Percentiles rank a stretch among this genome's conserved stretches.
phyloP scores from a whole-genome alignment of 2,113 vertebrate genomes.

The Suncus etruscus region DNA sequence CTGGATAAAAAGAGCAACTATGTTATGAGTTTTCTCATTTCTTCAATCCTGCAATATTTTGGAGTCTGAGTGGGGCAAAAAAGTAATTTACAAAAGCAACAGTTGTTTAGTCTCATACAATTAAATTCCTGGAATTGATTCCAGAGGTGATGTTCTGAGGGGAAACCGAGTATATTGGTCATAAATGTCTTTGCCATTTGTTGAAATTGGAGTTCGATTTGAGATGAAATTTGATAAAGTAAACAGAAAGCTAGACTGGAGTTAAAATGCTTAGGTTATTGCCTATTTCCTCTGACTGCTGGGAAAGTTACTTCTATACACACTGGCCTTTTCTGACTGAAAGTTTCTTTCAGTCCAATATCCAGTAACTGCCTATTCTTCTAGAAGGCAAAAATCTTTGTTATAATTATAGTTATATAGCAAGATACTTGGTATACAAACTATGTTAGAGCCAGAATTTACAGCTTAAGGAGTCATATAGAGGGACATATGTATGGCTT shows the following conservation, averaged over 20 bases:
- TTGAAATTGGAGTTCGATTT: slow-evolving; percentile 77
- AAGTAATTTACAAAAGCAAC: slow-evolving; percentile 70
- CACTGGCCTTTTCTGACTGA: neutral
- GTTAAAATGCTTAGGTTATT: slow-evolving; percentile 33
- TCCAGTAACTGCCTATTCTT: neutral
- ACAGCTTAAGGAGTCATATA: neutral
- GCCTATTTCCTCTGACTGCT: neutral
- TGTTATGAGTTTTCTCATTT: slow-evolving; percentile 82
- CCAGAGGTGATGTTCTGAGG: slow-evolving; percentile 70
- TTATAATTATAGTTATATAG: neutral
- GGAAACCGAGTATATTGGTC: slow-evolving; percentile 60
- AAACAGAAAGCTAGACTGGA: slow-evolving; percentile 26
- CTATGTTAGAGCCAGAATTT: neutral
- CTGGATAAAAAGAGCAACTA: slow-evolving; percentile 29
- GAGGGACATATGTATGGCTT: neutral
- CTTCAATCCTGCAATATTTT: slow-evolving; percentile 44
- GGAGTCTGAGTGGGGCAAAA: slow-evolving; percentile 58
- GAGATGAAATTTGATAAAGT: slow-evolving; percentile 71
- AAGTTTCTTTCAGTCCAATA: neutral
- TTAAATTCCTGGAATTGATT: slow-evolving; percentile 73
- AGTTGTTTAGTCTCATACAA: slow-evolving; percentile 76
- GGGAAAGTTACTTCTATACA: neutral
- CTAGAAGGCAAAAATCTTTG: neutral
- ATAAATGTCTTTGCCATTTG: slow-evolving; percentile 74
- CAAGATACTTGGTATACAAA: neutral